Percentiles rank a stretch among this genome's conserved stretches.
phyloP scores from a whole-genome alignment of 2,888 invertebrate genomes.

The Pinctada fucata region DNA sequence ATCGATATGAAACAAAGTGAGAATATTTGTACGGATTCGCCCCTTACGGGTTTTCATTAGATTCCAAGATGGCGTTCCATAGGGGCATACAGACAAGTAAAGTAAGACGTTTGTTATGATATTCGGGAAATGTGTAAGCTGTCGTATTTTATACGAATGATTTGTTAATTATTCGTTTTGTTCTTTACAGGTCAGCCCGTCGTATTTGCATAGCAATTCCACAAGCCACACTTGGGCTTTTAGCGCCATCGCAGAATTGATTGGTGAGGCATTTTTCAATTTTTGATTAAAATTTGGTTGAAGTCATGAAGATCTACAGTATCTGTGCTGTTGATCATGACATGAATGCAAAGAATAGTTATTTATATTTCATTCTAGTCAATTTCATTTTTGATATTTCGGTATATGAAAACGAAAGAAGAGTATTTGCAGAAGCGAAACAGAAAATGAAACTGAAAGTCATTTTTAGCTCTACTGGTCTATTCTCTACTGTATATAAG shows the following conservation, averaged over 20 bases:
- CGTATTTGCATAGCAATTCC: constrained; percentile 73
- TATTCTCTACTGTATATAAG: too few relatives aligned
- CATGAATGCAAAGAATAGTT: too few relatives aligned
- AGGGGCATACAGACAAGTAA: constrained; percentile 31
- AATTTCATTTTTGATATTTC: too few relatives aligned
- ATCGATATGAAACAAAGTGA: too few relatives aligned
- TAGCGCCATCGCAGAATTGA: constrained; percentile 74
- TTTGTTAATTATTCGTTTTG: not conserved
- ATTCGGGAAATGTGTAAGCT: not conserved
- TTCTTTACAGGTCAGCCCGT: constrained; percentile 65
- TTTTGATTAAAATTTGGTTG: too few relatives aligned
- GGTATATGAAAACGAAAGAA: too few relatives aligned
- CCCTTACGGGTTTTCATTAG: not conserved
- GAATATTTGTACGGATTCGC: not conserved
- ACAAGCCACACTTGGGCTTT: constrained; percentile 75
- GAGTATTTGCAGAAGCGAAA: too few relatives aligned
- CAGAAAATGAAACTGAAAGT: too few relatives aligned
- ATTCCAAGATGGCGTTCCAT: constrained; percentile 17
- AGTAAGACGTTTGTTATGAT: constrained; percentile 18
- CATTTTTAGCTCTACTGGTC: too few relatives aligned
- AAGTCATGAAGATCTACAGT: too few relatives aligned
- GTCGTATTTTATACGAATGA: not conserved
- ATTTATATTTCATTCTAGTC: too few relatives aligned
- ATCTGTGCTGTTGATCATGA: too few relatives aligned
- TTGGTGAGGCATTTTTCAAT: constrained; percentile 58